Evolutionary conservation across 1,140 invertebrate genomes (phyloP).

Genomic region (Cotesia typhae): DNA sequence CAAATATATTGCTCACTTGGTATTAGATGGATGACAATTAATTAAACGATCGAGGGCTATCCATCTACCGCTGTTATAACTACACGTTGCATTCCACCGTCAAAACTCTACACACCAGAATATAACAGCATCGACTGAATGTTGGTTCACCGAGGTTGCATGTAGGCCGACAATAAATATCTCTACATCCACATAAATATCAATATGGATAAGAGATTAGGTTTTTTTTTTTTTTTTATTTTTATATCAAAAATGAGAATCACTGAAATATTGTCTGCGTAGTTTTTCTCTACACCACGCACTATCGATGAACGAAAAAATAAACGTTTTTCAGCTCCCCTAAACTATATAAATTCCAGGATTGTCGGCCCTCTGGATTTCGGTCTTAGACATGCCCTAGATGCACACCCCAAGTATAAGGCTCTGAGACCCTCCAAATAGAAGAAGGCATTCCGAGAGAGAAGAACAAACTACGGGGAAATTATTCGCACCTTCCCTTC

Average conservation of each 20-base stretch:
- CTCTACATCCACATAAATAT: neutral
- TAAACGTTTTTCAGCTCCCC: constrained; percentile 49
- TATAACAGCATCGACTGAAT: too few relatives aligned
- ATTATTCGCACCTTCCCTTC: constrained; percentile 56
- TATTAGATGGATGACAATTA: constrained; percentile 48
- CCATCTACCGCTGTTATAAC: too few relatives aligned
- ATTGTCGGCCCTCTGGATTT: constrained; percentile 37
- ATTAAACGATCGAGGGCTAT: constrained; percentile 34
- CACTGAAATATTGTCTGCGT: constrained; percentile 42
- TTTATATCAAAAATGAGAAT: constrained; percentile 37
- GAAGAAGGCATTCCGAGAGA: constrained; percentile 21
- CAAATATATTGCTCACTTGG: constrained; percentile 41
- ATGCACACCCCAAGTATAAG: constrained; percentile 26
- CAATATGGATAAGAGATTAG: neutral
- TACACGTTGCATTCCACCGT: too few relatives aligned
- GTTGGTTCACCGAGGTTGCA: too few relatives aligned
- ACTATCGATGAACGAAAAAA: constrained; percentile 43
- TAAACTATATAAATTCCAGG: constrained; percentile 2
- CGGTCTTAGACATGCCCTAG: constrained; percentile 26
- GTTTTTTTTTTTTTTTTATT: neutral
- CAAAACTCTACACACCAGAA: too few relatives aligned
- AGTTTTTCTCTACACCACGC: constrained; percentile 3
- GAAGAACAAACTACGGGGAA: constrained; percentile 38
- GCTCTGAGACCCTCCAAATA: constrained; percentile 28
- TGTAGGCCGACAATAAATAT: neutral